Conservation (phyloP, 2,113 vertebrate genomes). For the Chlamydotis undulata region DNA sequence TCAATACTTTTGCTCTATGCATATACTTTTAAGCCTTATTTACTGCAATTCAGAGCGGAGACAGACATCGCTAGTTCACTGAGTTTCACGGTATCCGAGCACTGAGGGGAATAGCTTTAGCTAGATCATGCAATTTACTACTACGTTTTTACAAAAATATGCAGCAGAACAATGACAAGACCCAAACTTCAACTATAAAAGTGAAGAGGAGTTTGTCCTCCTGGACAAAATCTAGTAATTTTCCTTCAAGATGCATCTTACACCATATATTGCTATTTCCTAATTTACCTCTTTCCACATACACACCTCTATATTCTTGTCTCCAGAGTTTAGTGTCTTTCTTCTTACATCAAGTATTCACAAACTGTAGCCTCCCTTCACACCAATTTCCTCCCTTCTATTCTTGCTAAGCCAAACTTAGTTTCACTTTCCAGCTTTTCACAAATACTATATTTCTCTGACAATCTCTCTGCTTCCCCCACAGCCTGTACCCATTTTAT, state of each 20-base stretch:
- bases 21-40: not conserved
- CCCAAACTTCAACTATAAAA: fast-evolving
- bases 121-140: not conserved
- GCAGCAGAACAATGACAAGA: not conserved
- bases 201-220: not conserved
- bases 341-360: not conserved
- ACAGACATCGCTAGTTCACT: not conserved
- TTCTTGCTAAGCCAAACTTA: not conserved
- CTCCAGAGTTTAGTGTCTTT: not conserved
- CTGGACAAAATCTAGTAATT: not conserved
- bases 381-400: not conserved
- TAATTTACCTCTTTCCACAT: not conserved
- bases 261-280: not conserved
- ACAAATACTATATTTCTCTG: not conserved
- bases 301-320: not conserved
- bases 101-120: not conserved
- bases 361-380: not conserved
- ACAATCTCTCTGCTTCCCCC: not conserved
- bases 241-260: not conserved
- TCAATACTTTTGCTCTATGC: not conserved
- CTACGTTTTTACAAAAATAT: not conserved
- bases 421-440: not conserved
- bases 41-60: not conserved
- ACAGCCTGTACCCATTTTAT: not conserved
- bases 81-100: not conserved